These are phyloP conservation scores for Sylvicola cinctus DNA, from an alignment of 2,888 invertebrate species.

Conservation along the genomic window DNA sequence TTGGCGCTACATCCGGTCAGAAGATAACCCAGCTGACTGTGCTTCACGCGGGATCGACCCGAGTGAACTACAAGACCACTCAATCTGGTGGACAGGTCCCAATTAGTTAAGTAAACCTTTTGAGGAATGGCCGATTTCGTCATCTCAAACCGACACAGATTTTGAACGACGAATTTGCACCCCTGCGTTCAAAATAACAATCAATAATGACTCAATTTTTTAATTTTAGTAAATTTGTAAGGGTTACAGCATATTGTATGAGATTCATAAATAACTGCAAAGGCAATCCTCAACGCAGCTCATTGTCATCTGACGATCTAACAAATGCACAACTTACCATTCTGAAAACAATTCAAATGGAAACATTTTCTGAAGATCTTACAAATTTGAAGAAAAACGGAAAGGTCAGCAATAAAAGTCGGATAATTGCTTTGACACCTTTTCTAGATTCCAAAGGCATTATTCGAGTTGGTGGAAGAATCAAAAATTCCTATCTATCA, in stretches of 20 bases:
- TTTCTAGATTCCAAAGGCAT: neutral
- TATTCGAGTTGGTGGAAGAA: constrained; percentile 2
- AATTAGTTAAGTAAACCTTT: neutral
- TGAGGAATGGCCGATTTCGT: neutral
- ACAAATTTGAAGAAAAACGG: neutral
- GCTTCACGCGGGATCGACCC: constrained; percentile 1
- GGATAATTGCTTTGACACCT: neutral
- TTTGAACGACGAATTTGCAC: no score
- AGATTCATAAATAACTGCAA: no score
- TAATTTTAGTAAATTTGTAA: no score
- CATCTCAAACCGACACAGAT: no score
- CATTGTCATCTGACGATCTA: no score
- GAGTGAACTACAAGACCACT: neutral
- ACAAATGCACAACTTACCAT: no score
- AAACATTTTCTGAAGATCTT: no score
- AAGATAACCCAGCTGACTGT: constrained; percentile 3
- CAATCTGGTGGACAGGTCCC: constrained; percentile 3
- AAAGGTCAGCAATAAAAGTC: neutral
- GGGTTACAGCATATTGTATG: no score
- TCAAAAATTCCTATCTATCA: neutral
- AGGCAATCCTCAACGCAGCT: no score
- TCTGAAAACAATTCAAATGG: no score
- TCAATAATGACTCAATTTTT: no score
- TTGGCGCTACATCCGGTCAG: neutral
- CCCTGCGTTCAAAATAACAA: no score